Evolutionary conservation across 2,113 vertebrate genomes (phyloP), one percentile per base, ranked within the genome.

Genomic region (Scomber japonicus): DNA sequence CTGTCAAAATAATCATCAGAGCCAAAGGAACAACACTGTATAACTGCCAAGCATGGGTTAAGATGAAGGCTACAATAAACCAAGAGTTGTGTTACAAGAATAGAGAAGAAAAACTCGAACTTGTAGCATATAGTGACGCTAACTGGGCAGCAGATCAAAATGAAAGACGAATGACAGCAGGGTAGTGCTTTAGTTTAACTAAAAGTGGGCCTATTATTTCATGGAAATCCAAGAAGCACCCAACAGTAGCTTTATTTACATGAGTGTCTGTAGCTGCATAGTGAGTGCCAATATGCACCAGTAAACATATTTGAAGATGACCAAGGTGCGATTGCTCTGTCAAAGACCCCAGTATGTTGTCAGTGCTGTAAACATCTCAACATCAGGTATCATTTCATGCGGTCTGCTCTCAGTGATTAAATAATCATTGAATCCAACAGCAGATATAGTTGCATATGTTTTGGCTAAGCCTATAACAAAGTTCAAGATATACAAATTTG

Each of bases 381-480:
- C 30, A 73, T 73, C 10, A 51, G 17, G 48, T 73, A 61, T 50
- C 46, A 74, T 21, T 74, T 74, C 7, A 35, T 62, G 15, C 7
- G 59, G 12, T 63, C 48, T 51, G 48, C 48, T 13, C 21, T 49
- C 27, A 21, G 3, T 40, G 57, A 62, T 4, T 48, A 60, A 46
- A 59, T 72, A 50, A 17, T 27, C 10, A 49, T 72, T 16, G 48
- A 67, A 30, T 46, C 19, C 46, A 30, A 66, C 48, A 51, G 27
- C 3, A 17, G 16, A 31, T 7, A 67, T 67, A 15, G 64, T 67
- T 16, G 48, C 46, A 15, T 46, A 66, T 50, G 24, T 66, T 15
- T 8, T 66, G 10, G 49, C 46, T 13, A 66, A 66, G 19, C 63
- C 63, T 55, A 21, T 19, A 54, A 27, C 24, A 27, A 27, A 27